A percentile compares a stretch with the other conserved stretches of the same genome.
Evolutionary conservation across 2,113 vertebrate genomes (phyloP).

Genomic region (Chamaea fasciata): DNA sequence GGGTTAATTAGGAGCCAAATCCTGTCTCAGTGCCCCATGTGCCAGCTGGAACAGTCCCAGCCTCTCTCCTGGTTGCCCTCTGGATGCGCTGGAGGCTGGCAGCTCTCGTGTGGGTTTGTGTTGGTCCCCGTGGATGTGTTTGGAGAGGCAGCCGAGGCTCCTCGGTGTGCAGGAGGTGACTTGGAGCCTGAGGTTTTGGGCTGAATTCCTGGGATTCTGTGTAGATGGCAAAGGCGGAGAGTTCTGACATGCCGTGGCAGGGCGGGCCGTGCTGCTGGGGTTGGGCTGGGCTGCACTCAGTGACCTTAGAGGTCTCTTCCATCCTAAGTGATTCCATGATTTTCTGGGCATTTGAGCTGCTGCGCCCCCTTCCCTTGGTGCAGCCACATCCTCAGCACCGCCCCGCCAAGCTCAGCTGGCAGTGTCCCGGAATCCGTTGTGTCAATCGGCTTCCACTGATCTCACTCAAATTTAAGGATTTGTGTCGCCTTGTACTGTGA

Average conservation of each 20-base stretch:
- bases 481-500: neutral
- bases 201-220: neutral
- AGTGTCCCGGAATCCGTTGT: neutral
- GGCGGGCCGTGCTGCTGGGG: neutral
- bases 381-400: neutral
- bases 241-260: neutral
- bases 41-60: neutral
- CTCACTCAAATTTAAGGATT: neutral
- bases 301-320: neutral
- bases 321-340: neutral
- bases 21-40: neutral
- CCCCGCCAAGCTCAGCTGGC: neutral
- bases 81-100: neutral
- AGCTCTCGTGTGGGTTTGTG: neutral
- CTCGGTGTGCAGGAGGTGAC: neutral
- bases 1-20: neutral
- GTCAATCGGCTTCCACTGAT: neutral
- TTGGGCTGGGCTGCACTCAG: fast-evolving
- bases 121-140: neutral
- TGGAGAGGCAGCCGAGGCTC: neutral
- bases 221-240: neutral
- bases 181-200: neutral
- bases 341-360: neutral
- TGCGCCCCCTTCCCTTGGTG: neutral
- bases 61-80: neutral